These are phyloP conservation scores for Lissonota sp. DNA, from an alignment of 2,888 invertebrate genomes.

Conservation along the genomic window DNA sequence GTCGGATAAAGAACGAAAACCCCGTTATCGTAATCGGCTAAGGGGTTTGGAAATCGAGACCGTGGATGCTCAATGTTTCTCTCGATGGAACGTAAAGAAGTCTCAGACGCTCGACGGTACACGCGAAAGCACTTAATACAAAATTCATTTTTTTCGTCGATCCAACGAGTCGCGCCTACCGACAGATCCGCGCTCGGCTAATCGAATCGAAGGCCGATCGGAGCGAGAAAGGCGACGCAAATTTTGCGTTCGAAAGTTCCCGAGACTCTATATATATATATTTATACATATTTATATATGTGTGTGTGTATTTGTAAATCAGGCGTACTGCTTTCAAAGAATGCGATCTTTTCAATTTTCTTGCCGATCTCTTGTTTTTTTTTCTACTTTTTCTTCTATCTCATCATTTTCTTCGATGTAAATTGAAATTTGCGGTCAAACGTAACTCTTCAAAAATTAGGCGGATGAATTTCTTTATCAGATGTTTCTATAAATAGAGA, in stretches of 20 bases:
- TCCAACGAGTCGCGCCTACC: slow-evolving; percentile 38
- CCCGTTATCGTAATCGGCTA: slow-evolving; percentile 42
- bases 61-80: slow-evolving; percentile 31
- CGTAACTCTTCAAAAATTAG: no score
- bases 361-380: neutral
- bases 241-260: slow-evolving; percentile 34
- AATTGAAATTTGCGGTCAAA: no score
- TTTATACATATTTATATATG: neutral
- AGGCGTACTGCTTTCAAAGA: neutral
- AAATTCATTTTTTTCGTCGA: slow-evolving; percentile 71
- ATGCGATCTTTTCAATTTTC: neutral
- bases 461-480: no score
- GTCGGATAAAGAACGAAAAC: slow-evolving; percentile 29
- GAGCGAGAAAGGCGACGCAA: slow-evolving; percentile 46
- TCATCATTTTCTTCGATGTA: slow-evolving; percentile 1
- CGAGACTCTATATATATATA: slow-evolving; percentile 9
- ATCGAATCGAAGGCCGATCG: slow-evolving; percentile 70
- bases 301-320: neutral
- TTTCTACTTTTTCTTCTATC: neutral
- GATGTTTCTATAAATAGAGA: no score
- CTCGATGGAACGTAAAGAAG: slow-evolving; percentile 35
- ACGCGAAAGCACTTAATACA: slow-evolving; percentile 72
- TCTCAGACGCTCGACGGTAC: slow-evolving; percentile 56
- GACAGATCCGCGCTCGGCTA: slow-evolving; percentile 67
- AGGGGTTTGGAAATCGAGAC: slow-evolving; percentile 34